Evolutionary conservation across 2,797 vertebrate genomes (phyloP).

Genomic region (Acanthurus tractus): DNA sequence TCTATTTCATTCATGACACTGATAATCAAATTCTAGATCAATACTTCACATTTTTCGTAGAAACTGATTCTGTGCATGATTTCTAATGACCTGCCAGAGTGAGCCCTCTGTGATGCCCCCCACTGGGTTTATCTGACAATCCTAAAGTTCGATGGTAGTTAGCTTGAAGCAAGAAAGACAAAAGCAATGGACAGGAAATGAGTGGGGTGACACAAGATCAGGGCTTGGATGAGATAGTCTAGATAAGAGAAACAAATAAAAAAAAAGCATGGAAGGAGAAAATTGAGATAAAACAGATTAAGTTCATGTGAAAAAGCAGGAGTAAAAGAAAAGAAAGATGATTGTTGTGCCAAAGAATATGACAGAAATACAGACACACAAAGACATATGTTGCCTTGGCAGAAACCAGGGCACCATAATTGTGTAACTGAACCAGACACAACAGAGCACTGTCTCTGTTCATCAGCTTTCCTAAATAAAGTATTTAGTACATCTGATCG

Average conservation of each 20-base stretch:
- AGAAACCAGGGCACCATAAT: slow-evolving; percentile 58
- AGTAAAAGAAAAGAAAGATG: slow-evolving; percentile 28
- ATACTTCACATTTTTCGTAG: neutral
- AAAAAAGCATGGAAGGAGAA: slow-evolving; percentile 37
- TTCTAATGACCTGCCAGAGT: slow-evolving; percentile 62
- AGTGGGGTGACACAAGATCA: slow-evolving; percentile 42
- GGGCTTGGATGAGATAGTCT: slow-evolving; percentile 13
- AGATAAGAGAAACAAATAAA: slow-evolving; percentile 42
- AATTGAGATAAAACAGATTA: slow-evolving; percentile 42
- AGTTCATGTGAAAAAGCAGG: slow-evolving; percentile 17
- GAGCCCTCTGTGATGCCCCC: slow-evolving; percentile 52
- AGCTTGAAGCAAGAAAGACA: slow-evolving; percentile 47
- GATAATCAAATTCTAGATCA: no score
- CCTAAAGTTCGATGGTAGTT: slow-evolving; percentile 49
- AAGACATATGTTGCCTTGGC: slow-evolving; percentile 53
- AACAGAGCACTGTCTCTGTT: slow-evolving; percentile 69
- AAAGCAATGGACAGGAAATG: slow-evolving; percentile 51
- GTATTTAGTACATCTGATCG: slow-evolving; percentile 71
- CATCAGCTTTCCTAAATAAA: slow-evolving; percentile 48
- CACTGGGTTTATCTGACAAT: slow-evolving; percentile 58
- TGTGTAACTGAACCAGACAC: slow-evolving; percentile 77
- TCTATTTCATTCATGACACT: no score
- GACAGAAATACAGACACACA: slow-evolving; percentile 24
- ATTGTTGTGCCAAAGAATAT: slow-evolving; percentile 22
- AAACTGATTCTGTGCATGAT: slow-evolving; percentile 37